phyloP scores from a whole-genome alignment of 2,888 invertebrate genomes.

The Diogma glabrata region DNA sequence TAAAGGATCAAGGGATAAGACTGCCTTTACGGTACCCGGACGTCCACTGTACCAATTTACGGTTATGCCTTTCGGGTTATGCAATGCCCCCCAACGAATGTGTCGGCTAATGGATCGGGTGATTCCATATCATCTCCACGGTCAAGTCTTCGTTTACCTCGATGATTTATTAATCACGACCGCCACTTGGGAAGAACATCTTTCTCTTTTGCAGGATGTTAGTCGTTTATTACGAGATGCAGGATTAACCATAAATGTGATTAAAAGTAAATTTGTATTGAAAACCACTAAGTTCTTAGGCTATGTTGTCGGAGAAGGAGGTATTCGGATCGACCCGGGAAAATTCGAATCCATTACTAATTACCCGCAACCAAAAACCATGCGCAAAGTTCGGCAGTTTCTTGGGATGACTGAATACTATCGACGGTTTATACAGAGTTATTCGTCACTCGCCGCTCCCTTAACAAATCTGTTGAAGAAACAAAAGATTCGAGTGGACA shows the following conservation, averaged over 20 bases:
- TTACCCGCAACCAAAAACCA: too few relatives aligned
- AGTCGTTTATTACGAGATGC: background rate
- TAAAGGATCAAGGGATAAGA: conserved; percentile 17
- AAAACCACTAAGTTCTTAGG: too few relatives aligned
- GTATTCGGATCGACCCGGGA: too few relatives aligned
- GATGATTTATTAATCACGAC: background rate
- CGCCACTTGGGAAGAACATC: background rate
- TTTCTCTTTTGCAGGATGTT: background rate
- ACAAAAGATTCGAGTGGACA: conserved; percentile 14
- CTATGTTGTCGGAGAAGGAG: too few relatives aligned
- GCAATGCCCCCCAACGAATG: background rate
- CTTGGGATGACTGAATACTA: too few relatives aligned
- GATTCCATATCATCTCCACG: background rate
- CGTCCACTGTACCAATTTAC: background rate
- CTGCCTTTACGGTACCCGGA: conserved; percentile 20
- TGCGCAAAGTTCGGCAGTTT: too few relatives aligned
- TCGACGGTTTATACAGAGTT: too few relatives aligned
- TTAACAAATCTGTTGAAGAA: conserved; percentile 12
- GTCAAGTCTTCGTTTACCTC: conserved; percentile 4
- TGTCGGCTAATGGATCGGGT: background rate
- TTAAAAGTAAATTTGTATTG: background rate
- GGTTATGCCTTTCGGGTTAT: conserved; percentile 1
- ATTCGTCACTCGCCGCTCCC: too few relatives aligned
- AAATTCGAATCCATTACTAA: too few relatives aligned
- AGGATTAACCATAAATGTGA: background rate